Conservation (phyloP, 2,113 vertebrate species). For the Sturnus vulgaris region DNA sequence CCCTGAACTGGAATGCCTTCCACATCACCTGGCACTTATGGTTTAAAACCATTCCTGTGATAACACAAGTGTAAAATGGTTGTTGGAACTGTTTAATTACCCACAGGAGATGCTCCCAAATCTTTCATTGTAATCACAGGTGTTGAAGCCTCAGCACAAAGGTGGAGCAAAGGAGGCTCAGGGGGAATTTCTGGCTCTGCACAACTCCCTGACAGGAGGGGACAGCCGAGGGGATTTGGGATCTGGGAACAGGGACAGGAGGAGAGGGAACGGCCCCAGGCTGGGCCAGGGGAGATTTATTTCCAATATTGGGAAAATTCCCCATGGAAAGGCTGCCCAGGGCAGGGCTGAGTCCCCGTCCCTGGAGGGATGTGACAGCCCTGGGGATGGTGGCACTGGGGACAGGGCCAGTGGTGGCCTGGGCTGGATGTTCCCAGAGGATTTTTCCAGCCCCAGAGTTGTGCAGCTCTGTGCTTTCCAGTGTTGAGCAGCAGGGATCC, state of each 20-base stretch:
- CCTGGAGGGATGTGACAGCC: rapidly evolving
- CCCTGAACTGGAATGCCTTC: not conserved
- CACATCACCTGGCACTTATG: not conserved
- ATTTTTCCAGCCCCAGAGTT: rapidly evolving
- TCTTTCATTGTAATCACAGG: not conserved
- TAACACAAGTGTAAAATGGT: not conserved
- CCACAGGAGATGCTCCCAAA: not conserved
- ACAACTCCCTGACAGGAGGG: not conserved
- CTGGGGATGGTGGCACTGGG: not conserved
- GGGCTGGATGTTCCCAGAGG: not conserved
- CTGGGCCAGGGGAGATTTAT: not conserved
- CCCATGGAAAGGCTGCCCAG: rapidly evolving
- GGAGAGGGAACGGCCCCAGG: not conserved
- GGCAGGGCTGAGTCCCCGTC: not conserved
- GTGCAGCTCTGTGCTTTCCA: not conserved
- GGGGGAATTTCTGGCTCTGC: not conserved
- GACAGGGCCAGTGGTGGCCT: rapidly evolving
- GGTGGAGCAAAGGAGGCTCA: not conserved
- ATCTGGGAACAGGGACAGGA: not conserved
- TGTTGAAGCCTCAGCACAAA: not conserved
- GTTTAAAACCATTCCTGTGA: not conserved
- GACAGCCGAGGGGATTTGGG: not conserved
- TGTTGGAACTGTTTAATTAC: not conserved
- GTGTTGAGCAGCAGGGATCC: rapidly evolving
- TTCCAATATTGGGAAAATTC: too few species aligned